phyloP scores from a whole-genome alignment of 2,888 invertebrate species.

The Asteroscopus sphinx region DNA sequence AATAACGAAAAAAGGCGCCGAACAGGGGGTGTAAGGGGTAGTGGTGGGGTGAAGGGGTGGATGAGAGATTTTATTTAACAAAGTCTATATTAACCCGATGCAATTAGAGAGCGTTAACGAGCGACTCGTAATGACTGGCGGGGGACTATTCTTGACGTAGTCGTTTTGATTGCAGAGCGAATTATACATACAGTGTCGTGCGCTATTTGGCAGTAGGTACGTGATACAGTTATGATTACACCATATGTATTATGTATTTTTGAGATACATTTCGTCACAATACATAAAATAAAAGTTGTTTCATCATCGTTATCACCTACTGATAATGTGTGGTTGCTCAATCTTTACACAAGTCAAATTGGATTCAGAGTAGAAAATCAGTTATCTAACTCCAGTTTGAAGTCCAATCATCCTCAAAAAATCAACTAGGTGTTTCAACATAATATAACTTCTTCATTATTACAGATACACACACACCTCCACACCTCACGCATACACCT shows the following conservation, averaged over 20 bases:
- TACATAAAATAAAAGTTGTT: too few species aligned
- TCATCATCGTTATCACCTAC: too few species aligned
- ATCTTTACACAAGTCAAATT: neutral
- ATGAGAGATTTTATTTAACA: slow-evolving; percentile 90
- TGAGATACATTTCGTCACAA: too few species aligned
- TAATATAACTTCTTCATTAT: too few species aligned
- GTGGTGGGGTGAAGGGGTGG: slow-evolving; percentile 65
- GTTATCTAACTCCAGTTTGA: neutral
- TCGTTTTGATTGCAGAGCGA: slow-evolving; percentile 27
- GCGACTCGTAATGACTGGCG: slow-evolving; percentile 86
- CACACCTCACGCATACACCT: too few species aligned
- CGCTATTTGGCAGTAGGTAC: too few species aligned
- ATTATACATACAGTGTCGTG: slow-evolving; percentile 2
- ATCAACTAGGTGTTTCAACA: too few species aligned
- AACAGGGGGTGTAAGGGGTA: slow-evolving; percentile 50
- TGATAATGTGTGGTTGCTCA: too few species aligned
- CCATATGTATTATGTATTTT: neutral
- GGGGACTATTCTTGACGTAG: slow-evolving; percentile 74
- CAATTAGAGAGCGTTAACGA: slow-evolving; percentile 89
- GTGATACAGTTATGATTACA: too few species aligned
- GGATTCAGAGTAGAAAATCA: slow-evolving; percentile 1
- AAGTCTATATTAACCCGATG: slow-evolving; percentile 90
- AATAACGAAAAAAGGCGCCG: slow-evolving; percentile 84
- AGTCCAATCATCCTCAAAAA: neutral
- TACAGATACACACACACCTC: too few species aligned